These are phyloP conservation scores for Erythrocercus mccallii DNA, from an alignment of 2,113 vertebrate genomes.

Conservation along the genomic window DNA sequence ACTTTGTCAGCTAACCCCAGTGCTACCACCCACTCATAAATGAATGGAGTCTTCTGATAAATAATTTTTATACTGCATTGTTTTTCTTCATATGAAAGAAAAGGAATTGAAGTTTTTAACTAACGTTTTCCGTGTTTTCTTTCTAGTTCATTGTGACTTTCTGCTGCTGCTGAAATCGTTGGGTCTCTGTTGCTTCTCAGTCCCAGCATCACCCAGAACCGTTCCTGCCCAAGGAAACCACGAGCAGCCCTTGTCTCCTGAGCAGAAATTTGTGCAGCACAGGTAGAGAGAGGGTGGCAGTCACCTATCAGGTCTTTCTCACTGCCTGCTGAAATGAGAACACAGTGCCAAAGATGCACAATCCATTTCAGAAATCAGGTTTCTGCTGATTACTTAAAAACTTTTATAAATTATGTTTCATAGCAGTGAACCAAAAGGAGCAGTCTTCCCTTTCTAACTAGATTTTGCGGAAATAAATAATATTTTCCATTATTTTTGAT, in stretches of 20 bases:
- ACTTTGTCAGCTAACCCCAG: neutral
- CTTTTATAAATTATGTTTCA: neutral
- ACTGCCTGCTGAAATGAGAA: neutral
- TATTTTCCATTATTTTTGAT: neutral
- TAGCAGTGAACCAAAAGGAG: neutral
- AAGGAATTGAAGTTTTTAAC: neutral
- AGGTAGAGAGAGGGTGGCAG: neutral
- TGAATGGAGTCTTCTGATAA: neutral
- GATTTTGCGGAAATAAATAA: neutral
- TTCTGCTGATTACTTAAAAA: neutral
- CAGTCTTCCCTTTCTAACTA: neutral
- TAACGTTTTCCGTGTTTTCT: neutral
- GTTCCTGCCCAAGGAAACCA: neutral
- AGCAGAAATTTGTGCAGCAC: fast-evolving
- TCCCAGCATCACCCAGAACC: fast-evolving
- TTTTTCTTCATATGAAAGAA: neutral
- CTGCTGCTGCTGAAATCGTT: neutral
- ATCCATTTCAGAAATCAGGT: neutral
- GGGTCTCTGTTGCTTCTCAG: neutral
- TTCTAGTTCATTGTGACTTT: neutral
- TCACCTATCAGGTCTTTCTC: neutral
- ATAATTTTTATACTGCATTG: neutral
- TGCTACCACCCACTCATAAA: neutral
- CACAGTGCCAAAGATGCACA: neutral
- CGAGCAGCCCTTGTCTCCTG: fast-evolving